Evolutionary conservation across 2,113 vertebrate genomes (phyloP), one percentile per base, ranked within the genome.

Genomic region (Redunca redunca): DNA sequence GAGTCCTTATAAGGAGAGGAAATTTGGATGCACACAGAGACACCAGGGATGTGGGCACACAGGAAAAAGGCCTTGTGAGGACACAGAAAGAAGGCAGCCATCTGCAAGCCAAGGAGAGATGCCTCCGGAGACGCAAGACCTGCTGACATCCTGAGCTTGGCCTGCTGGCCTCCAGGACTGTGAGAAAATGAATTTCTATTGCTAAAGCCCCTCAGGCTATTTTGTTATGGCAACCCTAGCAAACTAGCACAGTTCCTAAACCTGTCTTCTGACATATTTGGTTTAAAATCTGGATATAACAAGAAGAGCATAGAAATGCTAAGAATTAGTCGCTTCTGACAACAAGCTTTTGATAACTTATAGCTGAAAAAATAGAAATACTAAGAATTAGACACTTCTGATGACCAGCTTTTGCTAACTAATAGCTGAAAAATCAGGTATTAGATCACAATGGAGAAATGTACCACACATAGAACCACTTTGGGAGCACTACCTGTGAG

Each of bases 261-360:
- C 48, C 78, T 95, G 21, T 71, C 3, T 28, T 91, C 83, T 81
- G 26, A 23, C 58, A 53, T 74, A 89, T 97, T 94, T 96, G 87
- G 80, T 50, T 95, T 50, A 86, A 95, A 97, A 91, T 48, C 83
- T 98, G 48, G 36, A 52, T 83, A 4, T 43, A 81, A 91, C 30
- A 91, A 94, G n/a, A 94, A 95, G 30, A 80, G 3, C 52, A 87
- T 15, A 82, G 50, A 62, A 84, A 50, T n/a, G n/a, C 46, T 77
- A 88, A 62, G 48, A 88, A 81, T 82, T 23, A 89, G 74, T 53
- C 1, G 2, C 53, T 36, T 60, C 50, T 71, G 30, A 90, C 88
- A 58, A 48, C 8, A 17, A 60, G 16, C 48, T 80, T 94, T 81
- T 91, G 83, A 55, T 82, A 86, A 21, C 46, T 36, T 78, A 57